Evolutionary conservation across 2,888 invertebrate genomes (phyloP).

Genomic region (Cancer borealis): DNA sequence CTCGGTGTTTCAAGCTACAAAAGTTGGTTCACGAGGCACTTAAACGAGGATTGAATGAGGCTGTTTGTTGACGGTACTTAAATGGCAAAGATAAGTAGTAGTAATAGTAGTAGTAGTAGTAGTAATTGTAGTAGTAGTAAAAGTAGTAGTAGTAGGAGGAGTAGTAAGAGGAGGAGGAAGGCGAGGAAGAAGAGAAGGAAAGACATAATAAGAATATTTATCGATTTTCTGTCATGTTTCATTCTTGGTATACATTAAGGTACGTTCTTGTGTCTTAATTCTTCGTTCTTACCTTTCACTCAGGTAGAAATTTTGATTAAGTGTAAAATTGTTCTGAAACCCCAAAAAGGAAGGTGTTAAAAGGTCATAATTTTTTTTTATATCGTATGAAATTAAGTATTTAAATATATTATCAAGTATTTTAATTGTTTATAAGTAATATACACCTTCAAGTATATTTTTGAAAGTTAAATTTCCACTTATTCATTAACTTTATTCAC

Average conservation of each 20-base stretch:
- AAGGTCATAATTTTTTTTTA: too few relatives aligned
- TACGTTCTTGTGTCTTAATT: conserved; percentile 1
- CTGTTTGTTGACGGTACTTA: background rate
- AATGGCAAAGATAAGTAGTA: background rate
- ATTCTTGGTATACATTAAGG: background rate
- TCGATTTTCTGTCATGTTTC: background rate
- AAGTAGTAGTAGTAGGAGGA: background rate
- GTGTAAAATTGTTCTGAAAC: too few relatives aligned
- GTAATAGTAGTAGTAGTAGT: background rate
- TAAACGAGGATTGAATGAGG: background rate
- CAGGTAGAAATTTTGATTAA: background rate
- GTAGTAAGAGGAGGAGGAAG: background rate
- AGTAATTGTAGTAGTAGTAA: background rate
- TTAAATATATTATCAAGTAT: too few relatives aligned
- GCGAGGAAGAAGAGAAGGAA: background rate
- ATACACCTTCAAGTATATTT: too few relatives aligned
- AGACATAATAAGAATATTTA: background rate
- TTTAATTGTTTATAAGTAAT: too few relatives aligned
- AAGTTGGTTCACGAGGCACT: background rate
- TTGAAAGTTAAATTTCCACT: too few relatives aligned
- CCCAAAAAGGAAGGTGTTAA: too few relatives aligned
- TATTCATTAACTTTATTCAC: too few relatives aligned
- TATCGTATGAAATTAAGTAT: too few relatives aligned
- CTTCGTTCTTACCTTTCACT: background rate
- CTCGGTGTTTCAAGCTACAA: background rate